Percentiles rank a stretch among this genome's conserved stretches.
These are phyloP conservation scores for Pocillopora meandrina DNA, from an alignment of 92 coral and sea anemone genomes.

Conservation along the genomic window DNA sequence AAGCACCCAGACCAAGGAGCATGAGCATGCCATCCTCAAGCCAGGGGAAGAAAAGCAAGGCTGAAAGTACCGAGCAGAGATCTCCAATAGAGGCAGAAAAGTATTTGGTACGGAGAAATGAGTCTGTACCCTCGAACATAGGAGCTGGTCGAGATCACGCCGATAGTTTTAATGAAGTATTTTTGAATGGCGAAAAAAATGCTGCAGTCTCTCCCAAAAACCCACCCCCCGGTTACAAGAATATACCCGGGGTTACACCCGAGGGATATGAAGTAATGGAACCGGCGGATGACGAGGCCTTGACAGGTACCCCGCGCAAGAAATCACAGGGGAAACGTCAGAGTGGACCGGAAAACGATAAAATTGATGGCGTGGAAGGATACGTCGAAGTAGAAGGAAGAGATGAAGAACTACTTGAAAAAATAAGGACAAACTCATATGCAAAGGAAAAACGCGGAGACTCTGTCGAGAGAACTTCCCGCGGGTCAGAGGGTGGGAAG, in stretches of 20 bases:
- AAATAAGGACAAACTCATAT: slow-evolving; percentile 39
- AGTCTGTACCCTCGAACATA: slow-evolving; percentile 10
- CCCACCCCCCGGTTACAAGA: slow-evolving; percentile 59
- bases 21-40: slow-evolving; percentile 59
- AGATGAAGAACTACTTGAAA: slow-evolving; percentile 52
- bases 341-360: slow-evolving; percentile 10
- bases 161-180: slow-evolving; percentile 25
- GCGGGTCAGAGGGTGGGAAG: slow-evolving; percentile 11
- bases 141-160: background rate
- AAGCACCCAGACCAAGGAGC: slow-evolving; percentile 62
- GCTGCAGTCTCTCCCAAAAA: slow-evolving; percentile 1
- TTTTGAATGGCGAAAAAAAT: background rate
- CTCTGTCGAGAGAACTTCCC: background rate
- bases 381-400: slow-evolving; percentile 65
- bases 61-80: slow-evolving; percentile 14
- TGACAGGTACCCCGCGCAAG: slow-evolving; percentile 30
- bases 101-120: slow-evolving; percentile 26
- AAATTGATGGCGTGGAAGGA: slow-evolving; percentile 43
- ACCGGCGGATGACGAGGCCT: slow-evolving; percentile 35
- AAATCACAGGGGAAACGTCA: slow-evolving; percentile 21
- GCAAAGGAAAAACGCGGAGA: slow-evolving; percentile 21
- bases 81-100: background rate
- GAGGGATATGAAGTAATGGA: slow-evolving; percentile 73
- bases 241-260: slow-evolving; percentile 63
- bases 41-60: slow-evolving; percentile 16